These are phyloP conservation scores for Nannoperca australis DNA, from an alignment of 2,797 vertebrate genomes.

Conservation along the genomic window DNA sequence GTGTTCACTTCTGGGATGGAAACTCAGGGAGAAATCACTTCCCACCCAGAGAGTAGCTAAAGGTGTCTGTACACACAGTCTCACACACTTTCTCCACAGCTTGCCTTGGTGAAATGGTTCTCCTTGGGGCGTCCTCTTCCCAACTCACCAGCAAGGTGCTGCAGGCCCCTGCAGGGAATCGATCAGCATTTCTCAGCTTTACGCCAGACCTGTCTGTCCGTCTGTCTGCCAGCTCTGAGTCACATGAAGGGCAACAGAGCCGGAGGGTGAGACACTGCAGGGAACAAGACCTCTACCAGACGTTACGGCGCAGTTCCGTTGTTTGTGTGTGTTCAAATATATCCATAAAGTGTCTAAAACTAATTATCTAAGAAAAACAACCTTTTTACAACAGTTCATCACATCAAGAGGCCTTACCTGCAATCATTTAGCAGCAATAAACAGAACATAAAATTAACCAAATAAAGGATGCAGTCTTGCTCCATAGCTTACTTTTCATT, in stretches of 20 bases:
- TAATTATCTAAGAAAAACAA: no score
- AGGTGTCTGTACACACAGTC: conserved; percentile 14
- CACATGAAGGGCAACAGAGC: conserved; percentile 63
- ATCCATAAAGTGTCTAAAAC: neutral
- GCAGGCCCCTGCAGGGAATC: conserved; percentile 61
- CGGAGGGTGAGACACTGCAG: conserved; percentile 60
- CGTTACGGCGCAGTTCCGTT: neutral
- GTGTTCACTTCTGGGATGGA: conserved; percentile 26
- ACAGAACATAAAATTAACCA: neutral
- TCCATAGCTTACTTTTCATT: no score
- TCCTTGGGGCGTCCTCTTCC: conserved; percentile 45
- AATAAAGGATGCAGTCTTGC: no score
- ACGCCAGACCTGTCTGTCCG: conserved; percentile 62
- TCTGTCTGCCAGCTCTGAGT: conserved; percentile 61
- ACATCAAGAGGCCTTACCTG: no score
- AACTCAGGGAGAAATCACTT: conserved; percentile 31
- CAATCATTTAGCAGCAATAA: neutral
- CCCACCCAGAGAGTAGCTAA: conserved; percentile 24
- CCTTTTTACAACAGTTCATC: no score
- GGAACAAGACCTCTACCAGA: conserved; percentile 41
- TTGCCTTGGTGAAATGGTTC: conserved; percentile 37
- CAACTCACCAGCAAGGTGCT: conserved; percentile 39
- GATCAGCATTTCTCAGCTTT: conserved; percentile 59
- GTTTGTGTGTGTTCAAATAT: conserved; percentile 20
- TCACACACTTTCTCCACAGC: conserved; percentile 7